Base-by-base conservation (phyloP, 2,888 invertebrate genomes). In the Dilophus febrilis region DNA sequence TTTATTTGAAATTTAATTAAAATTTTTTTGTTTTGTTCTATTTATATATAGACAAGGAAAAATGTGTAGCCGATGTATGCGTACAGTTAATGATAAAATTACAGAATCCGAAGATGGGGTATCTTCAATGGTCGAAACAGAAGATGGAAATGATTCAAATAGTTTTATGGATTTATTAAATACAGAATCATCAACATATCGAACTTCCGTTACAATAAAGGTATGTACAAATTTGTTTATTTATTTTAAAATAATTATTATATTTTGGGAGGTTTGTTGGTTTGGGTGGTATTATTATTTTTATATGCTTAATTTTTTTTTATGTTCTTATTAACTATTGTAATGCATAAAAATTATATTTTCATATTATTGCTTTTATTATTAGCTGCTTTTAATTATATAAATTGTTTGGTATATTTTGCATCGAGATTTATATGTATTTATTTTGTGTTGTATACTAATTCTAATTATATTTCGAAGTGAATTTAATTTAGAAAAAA, bases 1-100 rank as follows among this genome's bases (percentile, higher is more conserved):
- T 8, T 14, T 4, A 28, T 17, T 19, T 37, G 3, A 30, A 35
- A 11, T 10, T 12, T 29, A 13, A 13, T 19, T 22, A 12, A 31
- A 35, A 33, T 40, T 44, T 18, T 39, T 42, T 29, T 33, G 44
- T 37, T 44, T 40, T 44, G 17, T 46, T 42, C 46, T 55, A 55
- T 29, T 37, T 27, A 14, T 26, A 10, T 53, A 4, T 61, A 84
- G 84, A 54, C 81, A 83, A 70, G 85, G 84, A 11, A 81, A 83
- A 54, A 70, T 85, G 52, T 86, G 86, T 60, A 75, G 78, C 50
- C 72, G 82, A 51, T 86, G 86, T 57, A 66, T 85, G 39, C 70
- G 83, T 44, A 75, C 72, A 35, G 71, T 76, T 40, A 72, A 72
- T 42, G 64, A 65, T 36, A 34, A 27, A 40, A 56, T 74, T 30